Evolutionary conservation across 2,797 vertebrate genomes (phyloP).

Genomic region (Pseudochromis fuscus): DNA sequence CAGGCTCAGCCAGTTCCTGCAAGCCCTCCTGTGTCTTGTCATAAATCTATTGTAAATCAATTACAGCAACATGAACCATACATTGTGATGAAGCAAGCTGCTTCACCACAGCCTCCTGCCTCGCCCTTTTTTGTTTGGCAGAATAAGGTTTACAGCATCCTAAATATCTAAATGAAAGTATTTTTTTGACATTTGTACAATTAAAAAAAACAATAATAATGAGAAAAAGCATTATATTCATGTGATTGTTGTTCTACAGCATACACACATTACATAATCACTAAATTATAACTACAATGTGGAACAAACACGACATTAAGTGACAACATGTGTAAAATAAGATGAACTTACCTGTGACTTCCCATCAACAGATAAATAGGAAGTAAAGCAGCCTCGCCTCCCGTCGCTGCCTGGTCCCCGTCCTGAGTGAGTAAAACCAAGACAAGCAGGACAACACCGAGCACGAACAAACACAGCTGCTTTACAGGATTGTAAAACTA

Average conservation of each 20-base stretch:
- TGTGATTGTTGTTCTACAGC: no score
- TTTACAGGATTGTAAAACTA: no score
- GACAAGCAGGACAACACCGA: no score
- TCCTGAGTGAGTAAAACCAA: neutral
- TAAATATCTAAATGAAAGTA: neutral
- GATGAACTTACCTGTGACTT: conserved; percentile 29
- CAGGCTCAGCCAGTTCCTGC: neutral
- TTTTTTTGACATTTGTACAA: no score
- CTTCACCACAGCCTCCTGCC: conserved; percentile 8
- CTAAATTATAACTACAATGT: no score
- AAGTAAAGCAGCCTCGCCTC: neutral
- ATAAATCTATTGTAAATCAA: conserved; percentile 31
- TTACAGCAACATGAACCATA: conserved; percentile 26
- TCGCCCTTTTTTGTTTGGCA: conserved; percentile 19
- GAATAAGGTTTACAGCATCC: neutral
- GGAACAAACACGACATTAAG: no score
- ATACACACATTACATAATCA: neutral
- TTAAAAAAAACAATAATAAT: neutral
- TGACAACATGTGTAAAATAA: neutral
- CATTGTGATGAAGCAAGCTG: neutral
- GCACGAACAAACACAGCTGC: no score
- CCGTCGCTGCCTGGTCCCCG: neutral
- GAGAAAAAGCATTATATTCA: no score
- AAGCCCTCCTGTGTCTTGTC: neutral
- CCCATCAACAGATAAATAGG: neutral